Conservation (phyloP, 2,888 invertebrate genomes). For the Formica aserva region DNA sequence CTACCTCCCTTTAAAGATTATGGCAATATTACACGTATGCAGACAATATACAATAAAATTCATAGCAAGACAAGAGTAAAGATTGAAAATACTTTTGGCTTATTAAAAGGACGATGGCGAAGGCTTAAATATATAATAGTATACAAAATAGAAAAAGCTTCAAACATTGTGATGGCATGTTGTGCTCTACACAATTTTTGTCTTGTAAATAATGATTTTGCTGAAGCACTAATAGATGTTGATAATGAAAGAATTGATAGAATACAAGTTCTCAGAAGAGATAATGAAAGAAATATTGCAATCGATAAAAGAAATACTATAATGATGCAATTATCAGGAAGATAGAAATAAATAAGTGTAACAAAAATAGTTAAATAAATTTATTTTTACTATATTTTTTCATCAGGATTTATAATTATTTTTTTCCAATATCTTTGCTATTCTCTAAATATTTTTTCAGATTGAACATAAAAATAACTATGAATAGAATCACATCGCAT, state of each 20-base stretch:
- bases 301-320: slow-evolving; percentile 4
- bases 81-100: slow-evolving; percentile 9
- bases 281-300: background rate
- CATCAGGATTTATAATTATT: no score
- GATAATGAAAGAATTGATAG: background rate
- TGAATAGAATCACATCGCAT: no score
- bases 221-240: background rate
- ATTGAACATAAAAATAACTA: no score
- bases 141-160: slow-evolving; percentile 9
- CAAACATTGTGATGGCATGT: slow-evolving; percentile 22
- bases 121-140: slow-evolving; percentile 12
- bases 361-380: no score
- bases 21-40: background rate
- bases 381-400: no score
- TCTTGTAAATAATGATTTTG: slow-evolving; percentile 8
- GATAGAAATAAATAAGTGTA: no score
- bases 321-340: slow-evolving; percentile 19
- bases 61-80: slow-evolving; percentile 21
- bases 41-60: slow-evolving; percentile 2
- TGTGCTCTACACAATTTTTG: slow-evolving; percentile 18
- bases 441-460: no score
- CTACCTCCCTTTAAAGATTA: slow-evolving; percentile 22
- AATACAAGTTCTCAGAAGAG: background rate
- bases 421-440: no score
- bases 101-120: slow-evolving; percentile 21